A percentile compares a stretch with the other conserved stretches of the same genome.
These are phyloP conservation scores for Ancistrus triradiatus DNA, from an alignment of 2,113 vertebrate genomes.

Conservation along the genomic window DNA sequence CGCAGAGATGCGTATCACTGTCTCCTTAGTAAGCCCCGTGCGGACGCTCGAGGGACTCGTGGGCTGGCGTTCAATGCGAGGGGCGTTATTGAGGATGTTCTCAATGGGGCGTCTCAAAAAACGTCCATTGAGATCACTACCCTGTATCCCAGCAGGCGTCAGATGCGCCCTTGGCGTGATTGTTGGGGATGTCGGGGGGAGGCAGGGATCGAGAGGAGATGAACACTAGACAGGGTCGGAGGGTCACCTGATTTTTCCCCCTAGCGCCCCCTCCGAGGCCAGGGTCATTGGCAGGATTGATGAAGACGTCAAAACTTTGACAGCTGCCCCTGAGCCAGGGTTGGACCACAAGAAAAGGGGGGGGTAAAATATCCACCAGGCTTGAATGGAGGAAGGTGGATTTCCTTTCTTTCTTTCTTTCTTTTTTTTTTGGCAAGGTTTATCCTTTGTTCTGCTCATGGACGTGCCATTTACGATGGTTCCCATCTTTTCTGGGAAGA, in stretches of 20 bases:
- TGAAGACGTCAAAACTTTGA: slow-evolving; percentile 77
- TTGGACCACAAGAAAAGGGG: slow-evolving; percentile 49
- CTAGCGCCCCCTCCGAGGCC: slow-evolving; percentile 43
- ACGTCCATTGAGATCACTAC: slow-evolving; percentile 57
- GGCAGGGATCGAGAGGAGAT: slow-evolving; percentile 52
- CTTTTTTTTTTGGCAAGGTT: no score
- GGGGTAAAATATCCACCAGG: slow-evolving; percentile 55
- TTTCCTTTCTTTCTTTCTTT: no score
- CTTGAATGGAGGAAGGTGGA: slow-evolving; percentile 47
- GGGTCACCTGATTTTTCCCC: slow-evolving; percentile 45
- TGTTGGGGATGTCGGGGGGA: slow-evolving; percentile 52
- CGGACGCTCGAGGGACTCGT: slow-evolving; percentile 12
- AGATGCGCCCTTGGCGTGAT: slow-evolving; percentile 59
- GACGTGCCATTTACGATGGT: no score
- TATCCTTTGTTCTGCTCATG: no score
- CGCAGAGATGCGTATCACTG: slow-evolving; percentile 29
- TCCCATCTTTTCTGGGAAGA: no score
- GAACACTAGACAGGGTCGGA: slow-evolving; percentile 62
- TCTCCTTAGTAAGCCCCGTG: slow-evolving; percentile 45
- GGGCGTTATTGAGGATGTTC: slow-evolving; percentile 6
- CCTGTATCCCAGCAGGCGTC: slow-evolving; percentile 58
- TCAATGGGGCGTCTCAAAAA: slow-evolving; percentile 42
- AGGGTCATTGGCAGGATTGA: slow-evolving; percentile 68
- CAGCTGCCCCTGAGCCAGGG: slow-evolving; percentile 66
- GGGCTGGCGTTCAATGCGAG: slow-evolving; percentile 40